Conservation (phyloP, 2,797 vertebrate genomes). For the Enteromius trimaculatus region DNA sequence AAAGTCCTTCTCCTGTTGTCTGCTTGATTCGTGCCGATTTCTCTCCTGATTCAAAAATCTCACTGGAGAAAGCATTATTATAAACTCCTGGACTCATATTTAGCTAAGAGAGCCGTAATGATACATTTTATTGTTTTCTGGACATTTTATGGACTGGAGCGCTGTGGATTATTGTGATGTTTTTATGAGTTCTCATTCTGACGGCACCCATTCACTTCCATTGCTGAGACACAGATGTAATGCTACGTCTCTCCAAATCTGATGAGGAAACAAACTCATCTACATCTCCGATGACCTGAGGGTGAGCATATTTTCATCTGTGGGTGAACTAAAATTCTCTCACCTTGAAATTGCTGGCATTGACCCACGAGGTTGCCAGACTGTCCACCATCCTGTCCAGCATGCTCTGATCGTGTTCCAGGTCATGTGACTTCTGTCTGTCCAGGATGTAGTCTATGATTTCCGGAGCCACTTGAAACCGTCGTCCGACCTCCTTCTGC, state of each 20-base stretch:
- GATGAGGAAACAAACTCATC: neutral
- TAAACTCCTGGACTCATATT: too few relatives aligned
- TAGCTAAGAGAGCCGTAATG: too few relatives aligned
- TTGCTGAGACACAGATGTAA: neutral
- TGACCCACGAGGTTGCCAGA: slow-evolving; percentile 93
- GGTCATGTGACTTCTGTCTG: slow-evolving; percentile 83
- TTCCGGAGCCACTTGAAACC: slow-evolving; percentile 92
- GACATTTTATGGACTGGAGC: too few relatives aligned
- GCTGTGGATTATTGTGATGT: neutral
- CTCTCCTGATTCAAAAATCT: too few relatives aligned
- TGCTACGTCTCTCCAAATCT: neutral
- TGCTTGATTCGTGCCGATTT: too few relatives aligned
- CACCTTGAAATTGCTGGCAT: slow-evolving; percentile 98
- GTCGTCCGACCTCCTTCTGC: slow-evolving; percentile 92
- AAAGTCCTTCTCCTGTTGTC: too few relatives aligned
- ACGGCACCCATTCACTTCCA: neutral
- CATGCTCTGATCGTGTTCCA: slow-evolving; percentile 92
- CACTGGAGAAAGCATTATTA: too few relatives aligned
- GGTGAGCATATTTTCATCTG: too few relatives aligned
- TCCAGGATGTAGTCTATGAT: slow-evolving; percentile 88
- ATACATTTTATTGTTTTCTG: too few relatives aligned
- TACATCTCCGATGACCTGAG: neutral
- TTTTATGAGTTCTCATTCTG: neutral
- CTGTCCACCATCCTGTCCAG: slow-evolving; percentile 93
- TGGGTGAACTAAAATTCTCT: neutral